phyloP scores from a whole-genome alignment of 2,888 invertebrate genomes.

The Amphipyra berbera region DNA sequence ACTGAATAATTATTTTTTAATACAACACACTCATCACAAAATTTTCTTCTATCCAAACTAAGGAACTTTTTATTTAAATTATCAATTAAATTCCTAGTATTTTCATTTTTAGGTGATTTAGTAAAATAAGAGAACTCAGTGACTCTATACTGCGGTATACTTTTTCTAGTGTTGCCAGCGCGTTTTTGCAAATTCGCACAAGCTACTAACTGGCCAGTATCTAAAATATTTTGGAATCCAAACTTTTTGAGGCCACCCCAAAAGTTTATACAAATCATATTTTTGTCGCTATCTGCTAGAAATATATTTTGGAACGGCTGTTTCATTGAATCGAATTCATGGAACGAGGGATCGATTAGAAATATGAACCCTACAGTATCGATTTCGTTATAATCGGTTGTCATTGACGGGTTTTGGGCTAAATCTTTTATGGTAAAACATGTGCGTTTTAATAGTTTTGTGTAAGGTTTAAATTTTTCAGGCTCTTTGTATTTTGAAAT shows the following conservation, averaged over 20 bases:
- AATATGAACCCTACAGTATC: constrained; percentile 93
- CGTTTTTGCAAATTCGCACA: constrained; percentile 92
- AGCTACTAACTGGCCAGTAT: constrained; percentile 89
- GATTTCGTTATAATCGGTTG: constrained; percentile 91
- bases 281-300: constrained; percentile 88
- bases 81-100: constrained; percentile 83
- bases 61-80: constrained; percentile 76
- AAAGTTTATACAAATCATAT: constrained; percentile 88
- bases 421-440: constrained; percentile 86
- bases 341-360: constrained; percentile 84
- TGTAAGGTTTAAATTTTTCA: constrained; percentile 57
- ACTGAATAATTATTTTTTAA: constrained; percentile 74
- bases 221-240: constrained; percentile 88
- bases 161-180: constrained; percentile 83
- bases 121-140: constrained; percentile 91
- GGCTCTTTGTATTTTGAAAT: constrained; percentile 66
- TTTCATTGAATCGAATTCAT: constrained; percentile 76
- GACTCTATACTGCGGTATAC: constrained; percentile 90
- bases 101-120: constrained; percentile 89
- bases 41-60: constrained; percentile 61
- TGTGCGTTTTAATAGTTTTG: constrained; percentile 70
- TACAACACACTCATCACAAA: constrained; percentile 74
- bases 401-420: constrained; percentile 63
- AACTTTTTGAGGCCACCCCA: constrained; percentile 88
- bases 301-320: constrained; percentile 89